Evolutionary conservation across 2,888 invertebrate genomes (phyloP).

Genomic region (Leptopilina myrica): DNA sequence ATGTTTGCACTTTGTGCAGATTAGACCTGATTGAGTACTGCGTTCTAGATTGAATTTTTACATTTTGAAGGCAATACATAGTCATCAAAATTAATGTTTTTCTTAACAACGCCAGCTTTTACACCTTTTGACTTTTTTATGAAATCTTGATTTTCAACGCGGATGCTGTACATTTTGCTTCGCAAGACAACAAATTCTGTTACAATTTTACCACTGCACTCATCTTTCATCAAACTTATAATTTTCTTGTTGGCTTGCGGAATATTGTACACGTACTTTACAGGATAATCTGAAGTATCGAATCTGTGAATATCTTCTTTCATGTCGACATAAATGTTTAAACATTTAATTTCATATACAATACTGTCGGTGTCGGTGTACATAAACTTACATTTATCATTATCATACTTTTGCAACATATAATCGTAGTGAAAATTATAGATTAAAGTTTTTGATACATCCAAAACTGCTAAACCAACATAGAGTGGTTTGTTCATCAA

Average conservation of each 20-base stretch:
- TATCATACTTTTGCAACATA: conserved; percentile 50
- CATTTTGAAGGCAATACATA: too few species aligned
- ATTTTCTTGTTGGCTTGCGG: neutral
- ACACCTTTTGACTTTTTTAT: neutral
- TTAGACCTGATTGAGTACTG: too few species aligned
- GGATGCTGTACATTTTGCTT: neutral
- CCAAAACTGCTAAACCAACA: conserved; percentile 63
- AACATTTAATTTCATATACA: neutral
- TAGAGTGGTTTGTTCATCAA: conserved; percentile 65
- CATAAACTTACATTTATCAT: conserved; percentile 49
- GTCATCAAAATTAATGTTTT: too few species aligned
- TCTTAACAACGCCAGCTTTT: neutral
- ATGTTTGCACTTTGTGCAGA: too few species aligned
- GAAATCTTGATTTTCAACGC: neutral
- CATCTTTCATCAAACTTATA: neutral
- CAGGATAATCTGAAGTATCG: neutral
- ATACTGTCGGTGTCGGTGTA: conserved; percentile 50
- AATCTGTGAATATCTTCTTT: neutral
- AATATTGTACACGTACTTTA: neutral
- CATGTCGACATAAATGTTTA: neutral
- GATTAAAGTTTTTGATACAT: conserved; percentile 65
- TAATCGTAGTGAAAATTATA: conserved; percentile 66
- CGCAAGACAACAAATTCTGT: conserved; percentile 8
- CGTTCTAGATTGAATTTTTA: too few species aligned
- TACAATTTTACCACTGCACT: neutral